Base-by-base conservation (phyloP, 2,888 invertebrate genomes). In the Chymomyza amoena region DNA sequence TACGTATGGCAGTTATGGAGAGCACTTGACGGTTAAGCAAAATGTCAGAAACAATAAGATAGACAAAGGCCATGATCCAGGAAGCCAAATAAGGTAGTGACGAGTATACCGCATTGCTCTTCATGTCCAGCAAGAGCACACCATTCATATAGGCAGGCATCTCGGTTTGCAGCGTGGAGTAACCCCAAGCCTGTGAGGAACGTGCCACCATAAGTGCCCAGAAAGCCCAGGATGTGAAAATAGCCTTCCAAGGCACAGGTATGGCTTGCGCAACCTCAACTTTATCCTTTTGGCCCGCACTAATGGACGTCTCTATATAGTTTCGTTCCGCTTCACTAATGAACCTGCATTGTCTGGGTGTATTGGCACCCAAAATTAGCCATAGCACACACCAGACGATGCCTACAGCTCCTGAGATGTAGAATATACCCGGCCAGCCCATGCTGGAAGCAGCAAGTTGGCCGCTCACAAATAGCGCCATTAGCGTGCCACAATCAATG, bases 371-470 rank as follows among this genome's bases (percentile, higher is more conserved):
- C 63, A 93, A 92, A 64, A 92, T 89, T 68, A 93, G 90, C 93
- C 95, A 95, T 0, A 93, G 50, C 0, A 92, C 79, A n/a, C 92
- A 92, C 93, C 94, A 94, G 0, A 91, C 3, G 0, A 94, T 74
- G 4, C 94, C 93, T 0, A 93, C 70, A 0, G 80, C 84, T 0
- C 95, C 94, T 20, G 94, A 93, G 0, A 93, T 76, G 90, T 95
- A 95, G 81, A 95, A 95, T 15, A 94, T 93, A 0, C 94, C 93
- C 0, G 95, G 94, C 95, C 95, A 95, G 0, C 95, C 95, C 1
- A 93, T 81, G n/a, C 82, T 79, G 0, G 92, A 94, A 0, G 91
- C 93, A 0, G 94, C 94, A 15, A 96, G 91, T 0, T 93, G 61
- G 0, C 96, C 96, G 45, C 95, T 93, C 9, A 94, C 77, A 66